phyloP scores from a whole-genome alignment of 2,888 invertebrate species.

The Ectropis crepuscularia region DNA sequence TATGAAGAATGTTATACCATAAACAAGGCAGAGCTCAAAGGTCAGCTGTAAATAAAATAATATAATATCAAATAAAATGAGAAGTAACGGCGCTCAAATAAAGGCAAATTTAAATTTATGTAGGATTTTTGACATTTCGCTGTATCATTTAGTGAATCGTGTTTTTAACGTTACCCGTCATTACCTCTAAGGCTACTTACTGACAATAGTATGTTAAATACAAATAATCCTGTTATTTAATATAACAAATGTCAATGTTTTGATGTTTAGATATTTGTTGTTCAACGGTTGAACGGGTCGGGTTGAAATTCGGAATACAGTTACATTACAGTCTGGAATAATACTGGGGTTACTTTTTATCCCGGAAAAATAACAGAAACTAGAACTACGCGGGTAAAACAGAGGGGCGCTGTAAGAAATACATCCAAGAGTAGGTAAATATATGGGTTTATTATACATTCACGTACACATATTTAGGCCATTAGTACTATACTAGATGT shows the following conservation, averaged over 20 bases:
- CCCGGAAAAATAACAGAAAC: no score
- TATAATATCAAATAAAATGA: conserved; percentile 11
- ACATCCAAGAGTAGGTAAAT: no score
- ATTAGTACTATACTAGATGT: no score
- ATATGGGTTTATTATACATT: no score
- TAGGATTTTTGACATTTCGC: conserved; percentile 6
- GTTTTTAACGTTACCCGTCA: neutral
- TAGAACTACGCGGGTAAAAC: no score
- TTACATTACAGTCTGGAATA: no score
- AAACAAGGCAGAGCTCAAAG: conserved; percentile 7
- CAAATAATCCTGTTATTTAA: neutral
- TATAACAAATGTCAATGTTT: neutral
- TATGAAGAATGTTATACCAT: neutral
- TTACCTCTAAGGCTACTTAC: neutral
- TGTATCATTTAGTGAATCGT: conserved; percentile 1
- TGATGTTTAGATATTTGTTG: no score
- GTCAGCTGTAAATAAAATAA: conserved; percentile 4
- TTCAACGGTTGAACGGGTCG: neutral
- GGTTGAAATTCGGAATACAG: no score
- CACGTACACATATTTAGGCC: no score
- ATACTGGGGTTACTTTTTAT: no score
- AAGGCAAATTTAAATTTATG: conserved; percentile 15
- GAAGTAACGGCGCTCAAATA: conserved; percentile 6
- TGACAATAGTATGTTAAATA: neutral
- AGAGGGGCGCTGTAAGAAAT: no score